Conservation (phyloP, 2,888 invertebrate species). For the Aporophyla nigra region DNA sequence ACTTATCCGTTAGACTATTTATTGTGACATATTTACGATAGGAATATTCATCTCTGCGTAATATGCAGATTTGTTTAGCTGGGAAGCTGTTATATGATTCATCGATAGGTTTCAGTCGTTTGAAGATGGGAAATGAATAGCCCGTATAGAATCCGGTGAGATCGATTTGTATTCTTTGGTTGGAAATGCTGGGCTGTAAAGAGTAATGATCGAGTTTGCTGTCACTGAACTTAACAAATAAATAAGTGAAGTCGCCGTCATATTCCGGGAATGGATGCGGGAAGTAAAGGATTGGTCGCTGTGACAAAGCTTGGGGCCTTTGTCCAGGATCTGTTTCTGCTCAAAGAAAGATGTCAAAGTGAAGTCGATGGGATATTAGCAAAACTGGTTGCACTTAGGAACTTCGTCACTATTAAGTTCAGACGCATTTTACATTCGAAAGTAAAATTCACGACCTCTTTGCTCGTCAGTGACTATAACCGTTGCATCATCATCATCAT, state of each 20-base stretch:
- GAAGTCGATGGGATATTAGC: neutral
- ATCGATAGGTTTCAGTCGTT: constrained; percentile 17
- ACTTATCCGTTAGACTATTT: constrained; percentile 53
- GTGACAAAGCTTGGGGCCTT: neutral
- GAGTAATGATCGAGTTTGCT: too few relatives aligned
- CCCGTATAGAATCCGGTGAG: neutral
- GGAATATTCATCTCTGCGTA: constrained; percentile 52
- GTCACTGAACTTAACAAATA: neutral
- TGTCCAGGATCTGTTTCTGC: neutral
- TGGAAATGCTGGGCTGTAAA: neutral
- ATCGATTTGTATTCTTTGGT: neutral
- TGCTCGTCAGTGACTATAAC: neutral
- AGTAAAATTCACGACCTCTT: neutral
- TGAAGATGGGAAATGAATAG: neutral
- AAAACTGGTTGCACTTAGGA: neutral
- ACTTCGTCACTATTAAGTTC: neutral
- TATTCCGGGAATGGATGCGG: neutral
- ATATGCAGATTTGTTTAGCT: constrained; percentile 48
- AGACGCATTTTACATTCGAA: too few relatives aligned
- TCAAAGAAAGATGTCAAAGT: neutral
- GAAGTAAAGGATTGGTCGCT: neutral
- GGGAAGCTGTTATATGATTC: constrained; percentile 34
- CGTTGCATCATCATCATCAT: too few relatives aligned
- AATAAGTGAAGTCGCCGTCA: too few relatives aligned
- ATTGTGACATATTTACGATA: constrained; percentile 54